These are phyloP conservation scores for Exocentrus adspersus DNA, from an alignment of 2,888 invertebrate species.

Conservation along the genomic window DNA sequence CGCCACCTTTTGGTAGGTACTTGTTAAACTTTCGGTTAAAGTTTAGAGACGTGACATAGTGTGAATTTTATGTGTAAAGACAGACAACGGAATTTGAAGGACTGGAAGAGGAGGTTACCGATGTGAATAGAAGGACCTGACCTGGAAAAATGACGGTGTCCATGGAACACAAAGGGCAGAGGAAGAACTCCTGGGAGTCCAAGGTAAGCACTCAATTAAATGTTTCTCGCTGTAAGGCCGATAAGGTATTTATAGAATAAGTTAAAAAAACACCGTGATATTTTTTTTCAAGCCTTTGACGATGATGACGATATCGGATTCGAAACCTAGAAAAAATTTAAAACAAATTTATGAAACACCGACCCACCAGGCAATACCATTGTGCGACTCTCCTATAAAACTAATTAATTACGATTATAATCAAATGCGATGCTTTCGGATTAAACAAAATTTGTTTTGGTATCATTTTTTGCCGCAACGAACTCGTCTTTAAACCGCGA, in stretches of 20 bases:
- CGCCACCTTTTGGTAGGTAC: slow-evolving; percentile 20
- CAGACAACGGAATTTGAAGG: no score
- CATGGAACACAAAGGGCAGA: slow-evolving; percentile 64
- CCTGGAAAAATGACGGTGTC: slow-evolving; percentile 60
- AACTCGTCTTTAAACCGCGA: neutral
- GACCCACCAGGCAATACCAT: neutral
- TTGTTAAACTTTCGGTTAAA: slow-evolving; percentile 26
- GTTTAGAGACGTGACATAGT: slow-evolving; percentile 23
- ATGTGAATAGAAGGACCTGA: slow-evolving; percentile 33
- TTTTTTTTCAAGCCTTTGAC: no score
- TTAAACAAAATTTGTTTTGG: neutral
- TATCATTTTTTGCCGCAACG: neutral
- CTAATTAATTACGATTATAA: neutral
- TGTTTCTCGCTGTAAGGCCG: no score
- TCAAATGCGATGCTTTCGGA: neutral
- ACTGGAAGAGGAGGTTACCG: slow-evolving; percentile 5
- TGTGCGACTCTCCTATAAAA: neutral
- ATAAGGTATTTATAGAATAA: no score
- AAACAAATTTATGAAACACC: neutral
- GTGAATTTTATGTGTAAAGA: slow-evolving; percentile 22
- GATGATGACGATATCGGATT: no score
- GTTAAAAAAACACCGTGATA: no score
- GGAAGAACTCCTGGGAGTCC: slow-evolving; percentile 68
- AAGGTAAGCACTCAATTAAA: slow-evolving; percentile 61
- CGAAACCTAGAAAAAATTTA: neutral